Evolutionary conservation across 2,797 vertebrate genomes (phyloP), one percentile per base, ranked within the genome.

Genomic region (Limnodromus scolopaceus): DNA sequence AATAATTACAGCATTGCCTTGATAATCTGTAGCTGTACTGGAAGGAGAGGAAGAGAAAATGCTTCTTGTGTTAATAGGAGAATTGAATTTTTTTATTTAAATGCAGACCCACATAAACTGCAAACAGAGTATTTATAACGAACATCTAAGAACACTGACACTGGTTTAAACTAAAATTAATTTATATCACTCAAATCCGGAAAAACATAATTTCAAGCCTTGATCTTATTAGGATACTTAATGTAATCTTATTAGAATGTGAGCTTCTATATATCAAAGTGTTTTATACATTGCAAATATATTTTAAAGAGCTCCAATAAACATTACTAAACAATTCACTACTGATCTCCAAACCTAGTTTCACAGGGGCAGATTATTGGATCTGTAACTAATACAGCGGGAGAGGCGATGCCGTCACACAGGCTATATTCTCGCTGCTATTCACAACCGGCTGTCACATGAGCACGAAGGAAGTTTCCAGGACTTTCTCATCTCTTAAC

Each of bases 161-260:
- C 58, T 94, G 83, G 82, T 93, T 95, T 94, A 92, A 95, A 95
- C 79, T 87, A 92, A 96, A 97, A 97, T 97, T 97, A 97, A 97
- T 97, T 97, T 97, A 96, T 96, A 97, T 94, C 96, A 90, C 89
- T 95, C 93, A 96, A 96, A 96, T 97, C 95, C 95, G 87, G 96
- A 96, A 97, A 97, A 97, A 94, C 77, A 87, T 92, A 97, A 96
- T 97, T 96, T 97, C 96, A 97, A 96, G 95, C 95, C 93, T 95
- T 96, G 95, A 97, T 96, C 96, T 95, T 96, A 97, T 97, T 97
- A 96, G 89, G 92, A 94, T 96, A 94, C 95, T 97, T 97, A 97
- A 95, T 88, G 95, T 96, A 97, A 96, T 97, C 96, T 93, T 93
- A 97, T 97, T 96, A 97, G 91, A 84, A 92, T 95, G 92, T 72